phyloP scores from a whole-genome alignment of 2,888 invertebrate genomes.

The Hydraecia micacea region DNA sequence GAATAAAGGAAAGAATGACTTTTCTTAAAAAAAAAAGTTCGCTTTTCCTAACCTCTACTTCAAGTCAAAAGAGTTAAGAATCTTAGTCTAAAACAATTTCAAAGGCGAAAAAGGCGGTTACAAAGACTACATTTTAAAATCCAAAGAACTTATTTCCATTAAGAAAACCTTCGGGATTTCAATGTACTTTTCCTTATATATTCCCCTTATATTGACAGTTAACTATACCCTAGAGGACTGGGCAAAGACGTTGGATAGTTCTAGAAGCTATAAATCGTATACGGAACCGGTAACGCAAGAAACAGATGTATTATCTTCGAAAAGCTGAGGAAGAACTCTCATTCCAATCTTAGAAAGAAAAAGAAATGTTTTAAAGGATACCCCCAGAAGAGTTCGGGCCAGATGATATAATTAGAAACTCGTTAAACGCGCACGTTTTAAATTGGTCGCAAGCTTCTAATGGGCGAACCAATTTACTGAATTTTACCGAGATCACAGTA shows the following conservation, averaged over 20 bases:
- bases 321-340: constrained; percentile 20
- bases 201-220: constrained; percentile 53
- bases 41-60: neutral
- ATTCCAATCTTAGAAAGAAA: constrained; percentile 14
- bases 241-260: constrained; percentile 32
- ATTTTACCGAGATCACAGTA: constrained; percentile 36
- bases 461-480: constrained; percentile 26
- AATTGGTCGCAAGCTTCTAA: constrained; percentile 41
- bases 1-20: neutral
- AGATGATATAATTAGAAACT: constrained; percentile 53
- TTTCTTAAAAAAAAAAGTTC: neutral
- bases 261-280: constrained; percentile 51
- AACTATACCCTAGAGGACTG: constrained; percentile 51
- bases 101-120: no score
- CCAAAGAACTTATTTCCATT: constrained; percentile 20
- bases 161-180: constrained; percentile 30
- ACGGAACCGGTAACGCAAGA: constrained; percentile 39
- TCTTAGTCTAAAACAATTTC: neutral
- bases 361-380: constrained; percentile 32
- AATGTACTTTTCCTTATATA: constrained; percentile 34
- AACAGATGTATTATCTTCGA: constrained; percentile 50
- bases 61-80: neutral
- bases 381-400: constrained; percentile 20
- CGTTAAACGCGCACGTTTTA: constrained; percentile 28
- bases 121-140: neutral